Conservation (phyloP, 64 coral and sea anemone species). For the Orbicella faveolata region DNA sequence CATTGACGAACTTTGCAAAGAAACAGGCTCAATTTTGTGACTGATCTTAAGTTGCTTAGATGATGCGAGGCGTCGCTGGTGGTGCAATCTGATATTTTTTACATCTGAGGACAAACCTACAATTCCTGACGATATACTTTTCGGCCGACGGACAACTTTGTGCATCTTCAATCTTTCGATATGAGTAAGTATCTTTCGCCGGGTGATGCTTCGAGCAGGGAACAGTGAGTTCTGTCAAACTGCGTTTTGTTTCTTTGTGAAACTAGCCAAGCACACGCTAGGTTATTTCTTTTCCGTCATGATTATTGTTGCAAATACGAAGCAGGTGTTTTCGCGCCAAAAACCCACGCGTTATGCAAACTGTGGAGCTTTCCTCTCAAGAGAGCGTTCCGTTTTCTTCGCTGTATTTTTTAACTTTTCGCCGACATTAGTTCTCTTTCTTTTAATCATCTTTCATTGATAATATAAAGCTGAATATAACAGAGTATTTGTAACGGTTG, state of each 20-base stretch:
- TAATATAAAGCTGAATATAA: no score
- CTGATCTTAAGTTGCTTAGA: not conserved
- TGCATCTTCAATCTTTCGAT: not conserved
- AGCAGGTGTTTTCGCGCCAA: conserved; percentile 5
- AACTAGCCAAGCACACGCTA: not conserved
- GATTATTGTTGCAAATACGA: not conserved
- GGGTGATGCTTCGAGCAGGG: not conserved
- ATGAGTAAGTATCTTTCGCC: not conserved
- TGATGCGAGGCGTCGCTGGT: no score
- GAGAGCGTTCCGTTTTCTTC: not conserved
- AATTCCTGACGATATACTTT: no score
- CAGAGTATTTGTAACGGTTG: not conserved
- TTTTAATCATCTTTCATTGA: not conserved
- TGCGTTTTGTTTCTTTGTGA: not conserved
- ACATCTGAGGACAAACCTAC: no score
- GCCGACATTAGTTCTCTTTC: not conserved
- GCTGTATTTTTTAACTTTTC: not conserved
- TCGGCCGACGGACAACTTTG: not conserved
- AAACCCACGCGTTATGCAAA: conserved; percentile 29
- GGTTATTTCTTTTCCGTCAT: not conserved
- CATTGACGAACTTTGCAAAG: not conserved
- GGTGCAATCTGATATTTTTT: no score
- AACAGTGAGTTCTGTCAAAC: not conserved
- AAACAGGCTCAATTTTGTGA: not conserved
- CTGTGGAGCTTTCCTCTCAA: not conserved